These are phyloP conservation scores for Laticauda colubrina DNA, from an alignment of 2,113 vertebrate species.

Conservation along the genomic window DNA sequence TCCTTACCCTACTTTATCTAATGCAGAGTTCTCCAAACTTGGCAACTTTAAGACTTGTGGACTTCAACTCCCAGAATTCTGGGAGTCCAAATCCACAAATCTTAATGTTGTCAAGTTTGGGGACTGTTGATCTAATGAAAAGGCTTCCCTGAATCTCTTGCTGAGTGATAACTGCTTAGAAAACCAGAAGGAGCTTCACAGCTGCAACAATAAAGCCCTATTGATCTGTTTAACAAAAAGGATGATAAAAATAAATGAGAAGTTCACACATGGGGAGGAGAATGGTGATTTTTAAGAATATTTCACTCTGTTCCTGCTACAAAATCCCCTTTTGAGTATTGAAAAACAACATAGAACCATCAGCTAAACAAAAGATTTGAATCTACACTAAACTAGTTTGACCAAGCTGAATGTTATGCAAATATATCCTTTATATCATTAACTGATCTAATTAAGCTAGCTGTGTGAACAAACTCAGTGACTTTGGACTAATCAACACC, in stretches of 20 bases:
- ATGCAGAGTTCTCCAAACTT: no score
- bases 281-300: neutral
- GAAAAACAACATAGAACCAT: neutral
- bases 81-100: no score
- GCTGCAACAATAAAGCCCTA: neutral
- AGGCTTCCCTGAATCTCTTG: neutral
- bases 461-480: neutral
- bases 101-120: no score
- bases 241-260: neutral
- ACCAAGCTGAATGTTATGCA: neutral
- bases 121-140: no score
- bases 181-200: neutral
- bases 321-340: neutral
- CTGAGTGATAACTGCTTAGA: neutral
- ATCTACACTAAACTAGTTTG: neutral
- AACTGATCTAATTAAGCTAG: neutral
- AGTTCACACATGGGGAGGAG: neutral
- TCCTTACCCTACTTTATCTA: neutral
- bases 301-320: neutral
- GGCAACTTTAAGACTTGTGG: no score
- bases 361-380: neutral
- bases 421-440: neutral
- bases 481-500: neutral
- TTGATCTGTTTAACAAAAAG: neutral
- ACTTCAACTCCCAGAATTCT: no score